phyloP scores from a whole-genome alignment of 2,113 vertebrate species.

The Coryphaenoides rupestris region DNA sequence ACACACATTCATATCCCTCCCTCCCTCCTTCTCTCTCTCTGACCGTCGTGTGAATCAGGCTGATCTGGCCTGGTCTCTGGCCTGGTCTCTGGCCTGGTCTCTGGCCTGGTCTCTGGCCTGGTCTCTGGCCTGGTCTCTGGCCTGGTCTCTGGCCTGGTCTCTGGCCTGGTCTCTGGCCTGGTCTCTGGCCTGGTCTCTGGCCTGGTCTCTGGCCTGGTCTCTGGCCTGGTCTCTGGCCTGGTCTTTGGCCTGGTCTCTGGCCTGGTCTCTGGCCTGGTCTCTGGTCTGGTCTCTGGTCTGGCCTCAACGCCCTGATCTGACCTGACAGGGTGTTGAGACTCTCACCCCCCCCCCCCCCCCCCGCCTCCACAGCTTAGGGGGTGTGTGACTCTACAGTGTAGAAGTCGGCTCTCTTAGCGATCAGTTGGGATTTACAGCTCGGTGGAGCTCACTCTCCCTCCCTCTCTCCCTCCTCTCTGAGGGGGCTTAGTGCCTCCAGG shows the following conservation, averaged over 20 bases:
- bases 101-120: slow-evolving; percentile 30
- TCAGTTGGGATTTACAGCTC: slow-evolving; percentile 76
- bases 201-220: too few relatives aligned
- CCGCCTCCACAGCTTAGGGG: slow-evolving; percentile 69
- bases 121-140: slow-evolving; percentile 18
- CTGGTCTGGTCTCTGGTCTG: slow-evolving; percentile 69
- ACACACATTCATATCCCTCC: slow-evolving; percentile 38
- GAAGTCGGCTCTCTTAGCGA: slow-evolving; percentile 73
- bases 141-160: slow-evolving; percentile 30
- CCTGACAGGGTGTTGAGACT: slow-evolving; percentile 78
- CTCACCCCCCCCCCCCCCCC: slow-evolving; percentile 70
- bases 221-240: too few relatives aligned
- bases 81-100: slow-evolving; percentile 37
- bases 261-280: slow-evolving; percentile 19
- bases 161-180: slow-evolving; percentile 3
- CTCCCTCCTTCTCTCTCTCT: slow-evolving; percentile 26
- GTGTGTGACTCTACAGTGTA: slow-evolving; percentile 72
- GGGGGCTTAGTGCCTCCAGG: slow-evolving; percentile 68
- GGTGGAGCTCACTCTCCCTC: too few relatives aligned
- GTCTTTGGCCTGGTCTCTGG: too few relatives aligned
- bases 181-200: slow-evolving; percentile 15
- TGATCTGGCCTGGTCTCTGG: too few relatives aligned
- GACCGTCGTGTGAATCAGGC: too few relatives aligned
- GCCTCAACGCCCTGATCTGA: slow-evolving; percentile 77
- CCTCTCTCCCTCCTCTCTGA: slow-evolving; percentile 61